These are phyloP conservation scores for Trypoxylus dichotomus DNA, from an alignment of 1,140 invertebrate species.

Conservation along the genomic window DNA sequence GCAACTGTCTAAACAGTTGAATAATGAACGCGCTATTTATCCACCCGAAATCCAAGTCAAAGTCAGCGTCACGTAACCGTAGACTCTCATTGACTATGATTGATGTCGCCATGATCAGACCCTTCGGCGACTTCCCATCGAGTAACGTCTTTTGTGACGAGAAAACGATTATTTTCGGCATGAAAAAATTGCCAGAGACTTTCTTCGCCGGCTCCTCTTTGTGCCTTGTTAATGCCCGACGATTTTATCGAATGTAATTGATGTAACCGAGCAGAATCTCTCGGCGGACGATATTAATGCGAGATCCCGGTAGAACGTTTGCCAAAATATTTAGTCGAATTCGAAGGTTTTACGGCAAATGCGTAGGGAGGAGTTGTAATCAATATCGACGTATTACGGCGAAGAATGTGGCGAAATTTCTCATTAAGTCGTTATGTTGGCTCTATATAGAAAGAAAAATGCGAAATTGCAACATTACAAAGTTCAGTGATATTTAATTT, in stretches of 20 bases:
- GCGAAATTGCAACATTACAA: too few relatives aligned
- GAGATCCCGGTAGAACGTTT: not conserved
- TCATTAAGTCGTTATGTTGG: too few relatives aligned
- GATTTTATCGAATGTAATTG: slow-evolving; percentile 21
- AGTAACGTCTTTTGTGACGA: not conserved
- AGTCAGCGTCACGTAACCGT: not conserved
- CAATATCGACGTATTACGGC: not conserved
- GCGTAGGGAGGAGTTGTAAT: not conserved
- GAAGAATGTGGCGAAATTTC: too few relatives aligned
- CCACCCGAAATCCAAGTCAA: not conserved
- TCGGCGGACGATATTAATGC: not conserved
- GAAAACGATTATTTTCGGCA: slow-evolving; percentile 1
- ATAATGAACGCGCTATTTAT: slow-evolving; percentile 18
- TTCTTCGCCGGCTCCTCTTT: not conserved
- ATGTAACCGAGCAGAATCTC: not conserved
- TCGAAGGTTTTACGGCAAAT: not conserved
- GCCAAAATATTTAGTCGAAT: not conserved
- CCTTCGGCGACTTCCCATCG: not conserved
- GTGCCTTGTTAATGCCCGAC: slow-evolving; percentile 2
- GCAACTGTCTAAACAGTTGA: slow-evolving; percentile 2
- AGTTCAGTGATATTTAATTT: too few relatives aligned
- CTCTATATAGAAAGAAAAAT: too few relatives aligned
- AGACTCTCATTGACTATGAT: not conserved
- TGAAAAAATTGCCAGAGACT: not conserved
- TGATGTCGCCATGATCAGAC: slow-evolving; percentile 15